These are phyloP conservation scores for Ecliptopera silaceata DNA, from an alignment of 2,888 invertebrate genomes.

Conservation along the genomic window DNA sequence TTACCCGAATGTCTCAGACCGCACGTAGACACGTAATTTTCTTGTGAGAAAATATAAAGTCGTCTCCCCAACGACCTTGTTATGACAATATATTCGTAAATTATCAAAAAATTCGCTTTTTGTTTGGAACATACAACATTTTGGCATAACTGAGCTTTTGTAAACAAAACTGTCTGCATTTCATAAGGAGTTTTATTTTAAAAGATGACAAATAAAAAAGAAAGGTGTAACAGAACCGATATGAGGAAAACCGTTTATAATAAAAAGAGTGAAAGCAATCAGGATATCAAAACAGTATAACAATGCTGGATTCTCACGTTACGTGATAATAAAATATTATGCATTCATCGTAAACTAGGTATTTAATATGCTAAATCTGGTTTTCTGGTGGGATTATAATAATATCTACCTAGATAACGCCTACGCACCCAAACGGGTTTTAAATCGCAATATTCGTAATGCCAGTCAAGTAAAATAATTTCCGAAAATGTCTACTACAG, in stretches of 20 bases:
- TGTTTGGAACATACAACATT: too few relatives aligned
- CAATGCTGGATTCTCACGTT: background rate
- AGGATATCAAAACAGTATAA: constrained; percentile 8
- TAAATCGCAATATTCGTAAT: constrained; percentile 1
- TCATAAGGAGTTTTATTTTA: background rate
- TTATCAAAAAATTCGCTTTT: too few relatives aligned
- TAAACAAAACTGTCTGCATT: background rate
- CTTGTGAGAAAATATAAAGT: too few relatives aligned
- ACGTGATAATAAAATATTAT: background rate
- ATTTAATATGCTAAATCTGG: constrained; percentile 10
- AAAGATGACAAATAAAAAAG: background rate
- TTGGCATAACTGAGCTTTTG: too few relatives aligned
- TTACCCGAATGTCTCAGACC: too few relatives aligned
- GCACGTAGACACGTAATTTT: too few relatives aligned
- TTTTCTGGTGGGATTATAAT: constrained; percentile 15
- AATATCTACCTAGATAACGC: constrained; percentile 1
- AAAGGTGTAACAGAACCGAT: background rate
- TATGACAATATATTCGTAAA: too few relatives aligned
- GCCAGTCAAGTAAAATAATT: constrained; percentile 8
- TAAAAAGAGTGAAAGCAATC: constrained; percentile 17
- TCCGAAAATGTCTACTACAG: constrained; percentile 18
- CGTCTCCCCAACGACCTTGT: too few relatives aligned
- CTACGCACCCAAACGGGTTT: constrained; percentile 13
- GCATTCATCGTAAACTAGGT: constrained; percentile 2
- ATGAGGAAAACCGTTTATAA: background rate